Evolutionary conservation across 2,888 invertebrate genomes (phyloP), one percentile per base, ranked within the genome.

Genomic region (Scaptomyza caliginosa): DNA sequence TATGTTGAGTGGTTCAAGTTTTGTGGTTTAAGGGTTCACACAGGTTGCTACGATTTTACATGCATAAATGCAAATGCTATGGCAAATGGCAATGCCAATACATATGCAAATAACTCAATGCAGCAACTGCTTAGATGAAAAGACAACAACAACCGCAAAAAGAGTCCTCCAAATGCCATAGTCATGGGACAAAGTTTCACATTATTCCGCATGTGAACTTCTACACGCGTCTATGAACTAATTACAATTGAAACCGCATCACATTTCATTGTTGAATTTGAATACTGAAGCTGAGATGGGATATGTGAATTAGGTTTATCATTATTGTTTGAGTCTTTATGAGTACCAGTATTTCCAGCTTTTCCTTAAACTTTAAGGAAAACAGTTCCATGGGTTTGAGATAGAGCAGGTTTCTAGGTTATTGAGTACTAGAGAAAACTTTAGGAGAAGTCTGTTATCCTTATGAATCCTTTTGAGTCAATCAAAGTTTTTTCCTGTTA

Each of bases 31-130:
- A 3, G 11, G 10, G 6, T 13, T 21, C 4, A 10, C 36, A 13
- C 28, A 38, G 63, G 19, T 8, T 50, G 21, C 21, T 23, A 4
- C 4, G 49, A 64, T 40, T 59, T 55, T 8, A 62, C 69, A 83
- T 80, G 80, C 84, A 83, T 80, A 83, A 80, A 80, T 83, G 80
- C 80, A 80, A 80, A 83, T 83, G 74, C 67, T 56, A 43, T 65
- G 67, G 67, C 72, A 74, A 74, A 74, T 78, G 49, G 65, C 71
- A 71, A 58, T 60, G 59, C 65, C 78, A 76, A 78, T 84, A 65
- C 85, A 74, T 84, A 81, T 78, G 85, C 81, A 84, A 84, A 82
- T 81, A 3, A 16, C 16, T 3, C 6, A n/a, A n/a, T 60, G 59
- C 60, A 60, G 62, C 63, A 67, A 28, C 30, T 42, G 62, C 51